These are phyloP conservation scores for Sebastes vulpes DNA, from an alignment of 2,797 vertebrate genomes.

Conservation along the genomic window DNA sequence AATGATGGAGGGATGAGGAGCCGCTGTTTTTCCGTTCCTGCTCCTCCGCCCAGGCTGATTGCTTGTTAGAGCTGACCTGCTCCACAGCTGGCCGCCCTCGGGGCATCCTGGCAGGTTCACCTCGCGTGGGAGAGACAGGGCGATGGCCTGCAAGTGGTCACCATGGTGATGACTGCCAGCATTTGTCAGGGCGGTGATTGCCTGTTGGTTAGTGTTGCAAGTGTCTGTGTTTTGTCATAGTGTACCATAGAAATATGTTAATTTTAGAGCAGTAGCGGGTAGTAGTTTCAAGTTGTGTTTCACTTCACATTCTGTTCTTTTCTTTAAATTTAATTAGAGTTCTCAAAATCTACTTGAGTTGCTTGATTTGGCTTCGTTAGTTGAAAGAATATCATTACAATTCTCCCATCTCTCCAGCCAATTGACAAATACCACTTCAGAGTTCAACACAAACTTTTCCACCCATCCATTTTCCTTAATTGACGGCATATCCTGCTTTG, in stretches of 20 bases:
- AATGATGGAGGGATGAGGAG: constrained; percentile 61
- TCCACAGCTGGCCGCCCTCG: constrained; percentile 69
- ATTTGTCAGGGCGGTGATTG: constrained; percentile 49
- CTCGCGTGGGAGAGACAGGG: constrained; percentile 60
- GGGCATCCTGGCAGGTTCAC: constrained; percentile 71
- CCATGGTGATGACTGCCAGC: constrained; percentile 57
- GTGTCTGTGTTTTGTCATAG: constrained; percentile 61
- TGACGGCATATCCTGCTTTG: constrained; percentile 13
- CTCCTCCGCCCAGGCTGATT: constrained; percentile 62
- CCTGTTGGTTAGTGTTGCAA: constrained; percentile 46
- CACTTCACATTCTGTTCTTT: constrained; percentile 29
- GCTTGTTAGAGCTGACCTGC: constrained; percentile 76
- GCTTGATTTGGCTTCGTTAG: constrained; percentile 23
- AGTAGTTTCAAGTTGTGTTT: constrained; percentile 28
- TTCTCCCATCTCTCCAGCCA: constrained; percentile 11
- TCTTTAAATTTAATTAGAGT: constrained; percentile 25
- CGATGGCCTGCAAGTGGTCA: constrained; percentile 56
- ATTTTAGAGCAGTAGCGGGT: constrained; percentile 42
- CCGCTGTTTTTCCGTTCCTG: constrained; percentile 62
- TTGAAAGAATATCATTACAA: not conserved
- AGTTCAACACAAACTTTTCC: not conserved
- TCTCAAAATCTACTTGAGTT: constrained; percentile 28
- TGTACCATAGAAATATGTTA: constrained; percentile 39
- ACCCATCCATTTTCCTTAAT: constrained; percentile 9
- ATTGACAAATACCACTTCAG: constrained; percentile 27